Conservation (phyloP, 1,140 invertebrate genomes). For the Lutraria rhynchaena region DNA sequence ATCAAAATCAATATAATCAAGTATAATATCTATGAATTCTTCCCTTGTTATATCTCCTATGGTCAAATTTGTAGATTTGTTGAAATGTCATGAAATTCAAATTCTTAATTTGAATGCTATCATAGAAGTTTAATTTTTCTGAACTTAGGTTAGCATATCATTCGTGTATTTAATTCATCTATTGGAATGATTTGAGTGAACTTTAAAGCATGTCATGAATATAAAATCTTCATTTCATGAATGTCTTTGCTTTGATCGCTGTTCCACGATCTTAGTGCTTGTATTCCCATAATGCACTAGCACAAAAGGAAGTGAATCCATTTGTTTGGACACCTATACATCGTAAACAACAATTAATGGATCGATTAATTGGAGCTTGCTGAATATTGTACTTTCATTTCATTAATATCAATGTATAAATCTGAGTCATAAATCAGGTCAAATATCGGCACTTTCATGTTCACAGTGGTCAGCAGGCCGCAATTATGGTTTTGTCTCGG, state of each 20-base stretch:
- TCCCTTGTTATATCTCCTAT: no score
- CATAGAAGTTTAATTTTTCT: conserved; percentile 2
- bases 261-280: neutral
- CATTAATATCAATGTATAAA: neutral
- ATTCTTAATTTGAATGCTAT: neutral
- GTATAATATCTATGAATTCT: no score
- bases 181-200: no score
- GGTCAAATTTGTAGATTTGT: no score
- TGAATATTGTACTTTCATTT: conserved; percentile 34
- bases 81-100: no score
- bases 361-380: conserved; percentile 11
- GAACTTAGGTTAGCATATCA: neutral
- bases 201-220: no score
- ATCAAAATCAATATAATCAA: no score
- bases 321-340: conserved; percentile 25
- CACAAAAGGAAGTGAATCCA: conserved; percentile 46
- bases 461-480: neutral
- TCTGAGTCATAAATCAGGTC: conserved; percentile 2
- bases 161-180: no score
- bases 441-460: neutral
- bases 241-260: conserved; percentile 17
- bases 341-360: conserved; percentile 47
- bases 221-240: no score
- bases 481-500: neutral
- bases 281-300: conserved; percentile 18